These are phyloP conservation scores for Pyralis farinalis DNA, from an alignment of 2,888 invertebrate species.

Conservation along the genomic window DNA sequence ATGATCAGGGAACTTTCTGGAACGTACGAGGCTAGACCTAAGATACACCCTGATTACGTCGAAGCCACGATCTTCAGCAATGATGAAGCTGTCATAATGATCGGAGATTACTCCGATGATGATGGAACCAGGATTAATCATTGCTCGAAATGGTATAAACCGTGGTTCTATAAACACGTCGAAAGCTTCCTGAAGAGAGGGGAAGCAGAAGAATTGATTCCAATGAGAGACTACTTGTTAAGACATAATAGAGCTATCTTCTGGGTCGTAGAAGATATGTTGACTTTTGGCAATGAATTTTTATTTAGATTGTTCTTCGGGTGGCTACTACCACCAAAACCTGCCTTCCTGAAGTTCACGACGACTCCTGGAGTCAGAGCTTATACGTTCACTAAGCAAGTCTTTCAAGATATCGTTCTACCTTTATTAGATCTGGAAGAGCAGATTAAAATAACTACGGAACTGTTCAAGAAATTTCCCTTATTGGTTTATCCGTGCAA, in stretches of 20 bases:
- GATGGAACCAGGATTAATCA: constrained; percentile 77
- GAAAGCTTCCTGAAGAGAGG: constrained; percentile 78
- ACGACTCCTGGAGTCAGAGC: constrained; percentile 85
- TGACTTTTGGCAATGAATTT: constrained; percentile 85
- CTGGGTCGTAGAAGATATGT: constrained; percentile 87
- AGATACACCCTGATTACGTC: constrained; percentile 80
- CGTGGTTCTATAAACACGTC: constrained; percentile 87
- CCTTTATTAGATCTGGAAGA: constrained; percentile 83
- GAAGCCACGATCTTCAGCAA: constrained; percentile 84
- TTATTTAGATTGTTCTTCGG: constrained; percentile 83
- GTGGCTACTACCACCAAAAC: constrained; percentile 86
- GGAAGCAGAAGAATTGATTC: constrained; percentile 81
- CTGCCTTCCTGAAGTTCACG: constrained; percentile 86
- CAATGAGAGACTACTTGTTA: constrained; percentile 83
- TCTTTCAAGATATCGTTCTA: constrained; percentile 86
- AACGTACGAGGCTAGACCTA: constrained; percentile 63
- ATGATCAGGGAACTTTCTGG: constrained; percentile 82
- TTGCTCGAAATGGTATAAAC: constrained; percentile 84
- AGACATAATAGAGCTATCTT: constrained; percentile 86
- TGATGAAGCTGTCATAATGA: constrained; percentile 84
- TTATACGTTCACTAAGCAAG: constrained; percentile 86
- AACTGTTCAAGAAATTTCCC: constrained; percentile 84
- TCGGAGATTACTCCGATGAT: constrained; percentile 83
- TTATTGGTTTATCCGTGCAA: constrained; percentile 86
- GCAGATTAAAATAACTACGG: constrained; percentile 81